Percentiles rank a stretch among this genome's conserved stretches.
Evolutionary conservation across 2,113 vertebrate species (phyloP).

Genomic region (Catagonus wagneri): DNA sequence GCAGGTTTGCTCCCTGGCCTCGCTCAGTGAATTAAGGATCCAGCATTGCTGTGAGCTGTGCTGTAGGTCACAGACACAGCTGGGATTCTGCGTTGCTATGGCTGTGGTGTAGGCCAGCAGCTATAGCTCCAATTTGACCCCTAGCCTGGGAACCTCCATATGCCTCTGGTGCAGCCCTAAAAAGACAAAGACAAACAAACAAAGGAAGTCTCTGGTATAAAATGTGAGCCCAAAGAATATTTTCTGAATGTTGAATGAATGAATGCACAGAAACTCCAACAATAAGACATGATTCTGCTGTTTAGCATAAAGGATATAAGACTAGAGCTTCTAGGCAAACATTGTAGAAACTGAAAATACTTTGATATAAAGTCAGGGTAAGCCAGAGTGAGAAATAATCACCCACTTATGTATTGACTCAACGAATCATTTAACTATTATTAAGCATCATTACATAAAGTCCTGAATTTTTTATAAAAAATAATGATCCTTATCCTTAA

Average conservation of each 20-base stretch:
- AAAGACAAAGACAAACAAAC: too few species aligned
- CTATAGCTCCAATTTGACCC: too few species aligned
- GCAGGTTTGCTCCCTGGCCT: too few species aligned
- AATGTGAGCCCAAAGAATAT: neutral
- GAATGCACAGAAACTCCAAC: neutral
- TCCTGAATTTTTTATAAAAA: constrained; percentile 22
- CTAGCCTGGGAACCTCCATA: too few species aligned
- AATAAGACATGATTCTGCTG: constrained; percentile 12
- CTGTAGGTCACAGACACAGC: too few species aligned
- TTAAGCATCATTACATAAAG: constrained; percentile 12
- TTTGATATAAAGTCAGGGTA: constrained; percentile 48
- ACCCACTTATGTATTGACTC: neutral
- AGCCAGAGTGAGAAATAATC: constrained; percentile 22
- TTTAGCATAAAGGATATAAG: constrained; percentile 49
- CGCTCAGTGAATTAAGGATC: too few species aligned
- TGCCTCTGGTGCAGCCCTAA: too few species aligned
- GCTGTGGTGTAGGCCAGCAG: too few species aligned
- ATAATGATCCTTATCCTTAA: constrained; percentile 26
- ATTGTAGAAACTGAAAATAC: constrained; percentile 27
- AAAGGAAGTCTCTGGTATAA: neutral
- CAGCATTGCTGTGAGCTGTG: too few species aligned
- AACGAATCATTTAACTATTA: neutral
- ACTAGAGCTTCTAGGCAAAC: neutral
- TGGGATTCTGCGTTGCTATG: too few species aligned
- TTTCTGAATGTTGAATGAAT: constrained; percentile 53